Base-by-base conservation (phyloP, 2,113 vertebrate species). In the Nannospalax galili region DNA sequence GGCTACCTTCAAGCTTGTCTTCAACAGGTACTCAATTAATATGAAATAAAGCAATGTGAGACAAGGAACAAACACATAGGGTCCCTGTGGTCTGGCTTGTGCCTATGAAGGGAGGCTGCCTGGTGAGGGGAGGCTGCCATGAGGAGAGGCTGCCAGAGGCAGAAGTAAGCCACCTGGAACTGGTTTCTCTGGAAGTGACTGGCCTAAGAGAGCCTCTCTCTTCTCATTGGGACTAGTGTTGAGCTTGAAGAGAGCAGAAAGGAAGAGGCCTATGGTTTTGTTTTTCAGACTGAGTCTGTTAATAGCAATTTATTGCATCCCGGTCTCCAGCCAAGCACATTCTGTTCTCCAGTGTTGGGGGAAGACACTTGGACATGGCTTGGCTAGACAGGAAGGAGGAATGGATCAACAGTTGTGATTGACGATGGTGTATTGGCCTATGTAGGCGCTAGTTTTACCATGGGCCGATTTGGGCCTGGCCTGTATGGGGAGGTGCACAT, bases 321-420 rank as follows among this genome's bases (percentile, higher is more conserved):
- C 84, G 65, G 84, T 95, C 89, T 75, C 73, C 56, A 87, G 96
- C 95, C 96, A 96, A 96, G 96, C 94, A 96, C 96, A 93, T 97
- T 95, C 84, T 97, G 95, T 96, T 90, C 95, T 82, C 77, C 48
- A 81, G 67, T 9, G n/a, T 79, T 40, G 92, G 70, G 85, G 93
- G 85, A 56, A 93, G 82, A 88, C 30, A 65, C 90, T 64, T 14
- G 62, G 75, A 56, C 73, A 30, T 5, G 45, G 91, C 16, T 3
- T 7, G 95, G 92, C 80, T 35, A n/a, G 56, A 69, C 92, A 75
- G 96, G 95, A 97, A 96, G 78, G 78, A 91, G 72, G 85, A 69
- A 20, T 4, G 1, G 91, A 72, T 85, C 73, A 77, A 26, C 85
- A 42, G 2, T n/a, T 69, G 37, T 60, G 91, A 74, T 30, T 30